These are phyloP conservation scores for Tetrax tetrax DNA, from an alignment of 2,113 vertebrate species.

Conservation along the genomic window DNA sequence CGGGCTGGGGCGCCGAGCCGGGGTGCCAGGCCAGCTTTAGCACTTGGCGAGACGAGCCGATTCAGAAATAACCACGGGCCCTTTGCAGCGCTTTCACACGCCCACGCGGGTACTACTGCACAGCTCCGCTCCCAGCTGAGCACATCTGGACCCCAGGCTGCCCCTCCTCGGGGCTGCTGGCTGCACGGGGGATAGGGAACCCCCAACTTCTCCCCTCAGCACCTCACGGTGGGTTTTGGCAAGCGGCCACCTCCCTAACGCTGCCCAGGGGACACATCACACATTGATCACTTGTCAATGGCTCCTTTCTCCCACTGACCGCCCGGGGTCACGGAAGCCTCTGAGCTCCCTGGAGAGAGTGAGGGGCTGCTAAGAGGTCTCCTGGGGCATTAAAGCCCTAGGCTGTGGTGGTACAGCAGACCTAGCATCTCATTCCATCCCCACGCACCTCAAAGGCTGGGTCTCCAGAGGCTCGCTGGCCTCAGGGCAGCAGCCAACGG, in stretches of 20 bases:
- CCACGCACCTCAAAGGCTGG: accelerated
- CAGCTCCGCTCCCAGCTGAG: neutral
- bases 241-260: neutral
- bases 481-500: neutral
- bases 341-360: neutral
- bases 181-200: neutral
- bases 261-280: neutral
- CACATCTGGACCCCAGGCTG: neutral
- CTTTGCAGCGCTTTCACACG: accelerated
- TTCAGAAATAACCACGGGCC: neutral
- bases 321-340: neutral
- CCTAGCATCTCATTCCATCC: neutral
- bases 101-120: neutral
- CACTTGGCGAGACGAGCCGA: neutral
- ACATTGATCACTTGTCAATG: neutral
- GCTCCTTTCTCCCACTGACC: neutral
- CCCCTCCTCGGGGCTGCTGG: neutral
- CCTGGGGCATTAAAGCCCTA: neutral
- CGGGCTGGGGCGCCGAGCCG: no score
- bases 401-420: no score
- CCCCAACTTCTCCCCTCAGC: neutral
- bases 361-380: neutral
- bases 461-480: neutral
- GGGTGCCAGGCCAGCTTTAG: neutral
- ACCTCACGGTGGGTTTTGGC: neutral